Percentiles rank a stretch among this genome's conserved stretches.
Conservation (phyloP, 2,888 invertebrate species). For the Tipula confusa region DNA sequence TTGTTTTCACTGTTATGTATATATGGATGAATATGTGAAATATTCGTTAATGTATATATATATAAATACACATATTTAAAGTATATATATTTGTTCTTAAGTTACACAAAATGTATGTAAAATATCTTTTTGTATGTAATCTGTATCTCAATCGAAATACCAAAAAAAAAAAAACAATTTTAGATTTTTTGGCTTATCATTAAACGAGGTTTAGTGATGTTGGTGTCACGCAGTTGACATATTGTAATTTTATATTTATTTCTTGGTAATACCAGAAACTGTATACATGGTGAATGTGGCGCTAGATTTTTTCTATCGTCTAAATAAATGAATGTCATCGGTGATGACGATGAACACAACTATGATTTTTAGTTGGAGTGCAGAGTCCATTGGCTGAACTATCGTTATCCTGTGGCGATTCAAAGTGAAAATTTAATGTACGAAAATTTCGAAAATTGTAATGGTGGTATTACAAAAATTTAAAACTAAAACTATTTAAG, state of each 20-base stretch:
- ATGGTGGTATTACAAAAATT: no score
- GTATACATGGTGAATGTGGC: neutral
- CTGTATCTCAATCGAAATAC: neutral
- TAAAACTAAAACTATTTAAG: no score
- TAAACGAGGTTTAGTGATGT: slow-evolving; percentile 16
- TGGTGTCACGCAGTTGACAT: neutral
- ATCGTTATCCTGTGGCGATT: no score
- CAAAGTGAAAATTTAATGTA: no score
- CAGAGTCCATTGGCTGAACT: no score
- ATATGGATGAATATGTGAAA: neutral
- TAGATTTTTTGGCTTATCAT: neutral
- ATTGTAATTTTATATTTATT: neutral
- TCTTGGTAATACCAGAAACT: neutral
- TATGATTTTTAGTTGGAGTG: no score
- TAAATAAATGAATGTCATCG: neutral
- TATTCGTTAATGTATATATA: neutral
- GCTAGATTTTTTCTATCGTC: neutral
- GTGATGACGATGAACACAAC: no score
- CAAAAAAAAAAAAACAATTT: neutral
- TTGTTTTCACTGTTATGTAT: neutral
- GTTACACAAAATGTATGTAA: neutral
- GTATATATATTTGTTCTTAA: neutral
- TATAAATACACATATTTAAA: no score
- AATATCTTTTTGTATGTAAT: neutral
- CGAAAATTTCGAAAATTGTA: no score